Evolutionary conservation across 2,888 invertebrate genomes (phyloP).

Genomic region (Drosophila meridiana): DNA sequence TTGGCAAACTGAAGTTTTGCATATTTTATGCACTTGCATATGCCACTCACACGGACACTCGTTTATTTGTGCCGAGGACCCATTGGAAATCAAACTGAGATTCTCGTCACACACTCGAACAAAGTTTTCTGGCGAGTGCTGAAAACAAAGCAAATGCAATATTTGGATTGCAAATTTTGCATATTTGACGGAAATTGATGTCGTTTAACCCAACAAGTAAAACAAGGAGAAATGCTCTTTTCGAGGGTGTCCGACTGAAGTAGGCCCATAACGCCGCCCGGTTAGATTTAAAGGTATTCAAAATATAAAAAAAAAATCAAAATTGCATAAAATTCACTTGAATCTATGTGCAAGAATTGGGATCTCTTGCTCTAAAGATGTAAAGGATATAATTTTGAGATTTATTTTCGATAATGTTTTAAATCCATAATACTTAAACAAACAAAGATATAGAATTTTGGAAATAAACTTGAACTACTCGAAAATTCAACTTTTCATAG

Average conservation of each 20-base stretch:
- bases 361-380: too few relatives aligned
- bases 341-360: too few relatives aligned
- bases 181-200: constrained; percentile 7
- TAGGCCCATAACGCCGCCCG: too few relatives aligned
- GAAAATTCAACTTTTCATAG: too few relatives aligned
- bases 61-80: constrained; percentile 10
- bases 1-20: constrained; percentile 13
- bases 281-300: too few relatives aligned
- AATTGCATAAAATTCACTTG: too few relatives aligned
- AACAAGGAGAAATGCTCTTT: background rate
- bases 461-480: too few relatives aligned
- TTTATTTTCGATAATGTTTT: too few relatives aligned
- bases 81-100: constrained; percentile 1
- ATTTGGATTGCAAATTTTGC: constrained; percentile 9
- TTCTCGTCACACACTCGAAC: constrained; percentile 1
- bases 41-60: constrained; percentile 28
- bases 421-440: too few relatives aligned
- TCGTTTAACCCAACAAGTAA: background rate
- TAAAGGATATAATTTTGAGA: too few relatives aligned
- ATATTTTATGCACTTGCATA: constrained; percentile 37
- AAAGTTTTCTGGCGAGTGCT: constrained; percentile 6
- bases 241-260: too few relatives aligned
- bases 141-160: constrained; percentile 10
- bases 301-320: background rate
- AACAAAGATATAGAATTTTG: too few relatives aligned